Evolutionary conservation across 2,113 vertebrate species (phyloP).

Genomic region (Chamaea fasciata): DNA sequence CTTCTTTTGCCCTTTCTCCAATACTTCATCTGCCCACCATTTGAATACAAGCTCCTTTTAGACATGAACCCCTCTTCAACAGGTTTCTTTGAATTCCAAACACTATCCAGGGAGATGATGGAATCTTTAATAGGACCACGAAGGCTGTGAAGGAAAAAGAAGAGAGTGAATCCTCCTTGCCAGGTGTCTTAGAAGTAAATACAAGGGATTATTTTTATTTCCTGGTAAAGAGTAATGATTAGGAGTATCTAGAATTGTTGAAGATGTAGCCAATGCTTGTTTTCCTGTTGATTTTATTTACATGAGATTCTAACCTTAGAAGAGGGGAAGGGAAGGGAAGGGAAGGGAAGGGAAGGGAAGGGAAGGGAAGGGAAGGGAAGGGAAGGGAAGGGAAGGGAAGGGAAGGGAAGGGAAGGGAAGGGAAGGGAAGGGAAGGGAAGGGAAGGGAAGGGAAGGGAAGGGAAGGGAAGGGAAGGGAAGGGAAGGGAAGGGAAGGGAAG

Average conservation of each 20-base stretch:
- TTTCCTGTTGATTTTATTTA: background rate
- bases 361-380: background rate
- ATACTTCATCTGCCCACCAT: accelerated
- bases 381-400: background rate
- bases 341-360: background rate
- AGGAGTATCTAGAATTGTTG: background rate
- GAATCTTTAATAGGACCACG: background rate
- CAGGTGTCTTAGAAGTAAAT: background rate
- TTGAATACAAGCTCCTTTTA: background rate
- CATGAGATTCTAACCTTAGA: background rate
- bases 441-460: background rate
- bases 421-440: background rate
- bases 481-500: background rate
- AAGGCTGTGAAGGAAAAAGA: background rate
- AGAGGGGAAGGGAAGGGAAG: background rate
- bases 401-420: background rate
- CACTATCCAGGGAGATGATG: background rate
- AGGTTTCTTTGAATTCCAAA: background rate
- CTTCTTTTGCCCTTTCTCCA: background rate
- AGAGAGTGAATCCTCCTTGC: background rate
- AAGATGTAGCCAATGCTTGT: background rate
- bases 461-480: background rate
- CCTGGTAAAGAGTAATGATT: too few relatives aligned
- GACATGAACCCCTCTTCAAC: background rate
- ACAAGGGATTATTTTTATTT: background rate